Percentiles rank a stretch among this genome's conserved stretches.
Conservation (phyloP, 1,140 invertebrate genomes). For the Drosophila novamexicana region DNA sequence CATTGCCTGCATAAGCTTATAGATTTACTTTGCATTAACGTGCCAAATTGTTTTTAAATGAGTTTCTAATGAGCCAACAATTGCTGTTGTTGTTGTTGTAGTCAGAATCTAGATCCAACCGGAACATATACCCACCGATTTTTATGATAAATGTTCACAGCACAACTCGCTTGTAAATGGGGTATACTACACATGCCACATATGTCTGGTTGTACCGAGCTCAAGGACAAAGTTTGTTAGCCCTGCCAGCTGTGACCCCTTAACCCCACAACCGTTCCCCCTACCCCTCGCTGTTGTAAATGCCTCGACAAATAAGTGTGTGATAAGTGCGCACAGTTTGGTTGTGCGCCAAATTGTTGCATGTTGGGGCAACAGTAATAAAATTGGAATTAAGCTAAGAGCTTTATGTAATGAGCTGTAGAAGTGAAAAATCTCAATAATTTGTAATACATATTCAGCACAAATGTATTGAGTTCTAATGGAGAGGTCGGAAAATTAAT, state of each 20-base stretch:
- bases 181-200: constrained; percentile 48
- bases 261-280: too few relatives aligned
- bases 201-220: constrained; percentile 25
- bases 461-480: neutral
- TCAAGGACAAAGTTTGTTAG: constrained; percentile 79
- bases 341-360: constrained; percentile 19
- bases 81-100: constrained; percentile 55
- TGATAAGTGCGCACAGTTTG: constrained; percentile 35
- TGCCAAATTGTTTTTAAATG: constrained; percentile 83
- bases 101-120: constrained; percentile 10
- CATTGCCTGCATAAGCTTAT: constrained; percentile 73
- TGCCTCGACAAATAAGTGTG: constrained; percentile 60
- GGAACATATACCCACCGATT: constrained; percentile 21
- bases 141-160: constrained; percentile 69
- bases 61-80: constrained; percentile 83
- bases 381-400: constrained; percentile 34
- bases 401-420: constrained; percentile 18
- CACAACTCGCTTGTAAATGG: constrained; percentile 59
- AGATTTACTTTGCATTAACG: constrained; percentile 83
- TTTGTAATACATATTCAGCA: neutral
- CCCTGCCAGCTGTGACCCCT: constrained; percentile 53
- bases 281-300: constrained; percentile 6
- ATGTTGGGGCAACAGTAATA: constrained; percentile 13
- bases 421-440: neutral
- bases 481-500: neutral